These are phyloP conservation scores for Nematolebias whitei DNA, from an alignment of 2,113 vertebrate species.

Conservation along the genomic window DNA sequence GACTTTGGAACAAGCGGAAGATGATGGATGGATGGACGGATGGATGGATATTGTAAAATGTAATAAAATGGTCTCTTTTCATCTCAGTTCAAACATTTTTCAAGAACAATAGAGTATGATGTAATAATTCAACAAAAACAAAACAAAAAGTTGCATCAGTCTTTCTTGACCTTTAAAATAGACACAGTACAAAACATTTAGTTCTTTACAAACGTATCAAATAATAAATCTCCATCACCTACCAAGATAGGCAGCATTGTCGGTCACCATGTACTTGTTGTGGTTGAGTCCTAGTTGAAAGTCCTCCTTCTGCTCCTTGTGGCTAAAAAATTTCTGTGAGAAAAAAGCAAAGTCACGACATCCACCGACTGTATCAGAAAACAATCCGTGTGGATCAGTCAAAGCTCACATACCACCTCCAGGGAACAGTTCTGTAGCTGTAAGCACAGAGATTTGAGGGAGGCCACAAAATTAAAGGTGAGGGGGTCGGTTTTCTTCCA, in stretches of 20 bases:
- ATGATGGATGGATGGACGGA: no score
- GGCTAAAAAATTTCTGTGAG: constrained; percentile 67
- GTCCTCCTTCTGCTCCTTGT: constrained; percentile 55
- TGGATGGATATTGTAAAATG: no score
- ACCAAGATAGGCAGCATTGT: constrained; percentile 71
- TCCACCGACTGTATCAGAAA: no score
- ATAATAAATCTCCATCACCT: not conserved
- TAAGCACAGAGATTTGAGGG: constrained; percentile 69
- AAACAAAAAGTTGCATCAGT: no score
- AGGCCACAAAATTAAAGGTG: constrained; percentile 74
- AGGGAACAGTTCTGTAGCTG: constrained; percentile 70
- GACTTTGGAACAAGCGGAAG: no score
- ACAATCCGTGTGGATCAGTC: no score
- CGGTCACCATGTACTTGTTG: constrained; percentile 77
- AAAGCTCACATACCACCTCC: constrained; percentile 63
- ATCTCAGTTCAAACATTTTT: no score
- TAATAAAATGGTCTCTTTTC: no score
- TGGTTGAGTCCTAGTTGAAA: constrained; percentile 67
- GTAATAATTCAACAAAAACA: no score
- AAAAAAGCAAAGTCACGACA: not conserved
- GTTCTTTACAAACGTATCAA: not conserved
- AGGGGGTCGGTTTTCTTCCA: constrained; percentile 74
- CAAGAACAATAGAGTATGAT: no score
- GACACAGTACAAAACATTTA: no score
- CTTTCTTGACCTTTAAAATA: no score